Evolutionary conservation across 2,888 invertebrate species (phyloP).

Genomic region (Brachypterus glaber): DNA sequence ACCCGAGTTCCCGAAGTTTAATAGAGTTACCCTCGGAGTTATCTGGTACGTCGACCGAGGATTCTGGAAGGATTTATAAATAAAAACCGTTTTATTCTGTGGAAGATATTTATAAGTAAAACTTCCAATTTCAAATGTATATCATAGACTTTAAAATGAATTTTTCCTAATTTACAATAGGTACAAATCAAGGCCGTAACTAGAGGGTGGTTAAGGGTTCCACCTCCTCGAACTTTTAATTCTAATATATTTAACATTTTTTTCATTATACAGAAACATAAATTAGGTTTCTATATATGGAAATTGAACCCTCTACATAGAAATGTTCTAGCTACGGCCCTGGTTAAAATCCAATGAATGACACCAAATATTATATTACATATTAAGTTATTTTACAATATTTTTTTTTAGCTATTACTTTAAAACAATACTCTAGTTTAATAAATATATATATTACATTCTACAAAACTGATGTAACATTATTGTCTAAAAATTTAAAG

Average conservation of each 20-base stretch:
- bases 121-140: constrained; percentile 41
- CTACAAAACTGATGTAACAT: constrained; percentile 28
- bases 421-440: not conserved
- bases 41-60: too few species aligned
- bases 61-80: too few species aligned
- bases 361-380: constrained; percentile 14
- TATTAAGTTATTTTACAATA: constrained; percentile 5
- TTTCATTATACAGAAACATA: too few species aligned
- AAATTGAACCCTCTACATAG: too few species aligned
- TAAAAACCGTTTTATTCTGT: constrained; percentile 23
- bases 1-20: too few species aligned
- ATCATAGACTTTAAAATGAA: constrained; percentile 30
- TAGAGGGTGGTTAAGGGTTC: too few species aligned
- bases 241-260: too few species aligned
- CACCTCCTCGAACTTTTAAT: too few species aligned
- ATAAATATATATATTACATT: not conserved
- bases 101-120: constrained; percentile 42
- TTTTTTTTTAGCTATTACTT: not conserved
- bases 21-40: too few species aligned
- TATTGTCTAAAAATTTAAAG: constrained; percentile 30
- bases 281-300: too few species aligned
- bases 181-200: too few species aligned
- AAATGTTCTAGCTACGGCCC: too few species aligned
- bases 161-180: constrained; percentile 33
- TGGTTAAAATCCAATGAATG: constrained; percentile 30